phyloP scores from a whole-genome alignment of 2,113 vertebrate genomes.

The Prionailurus bengalensis region DNA sequence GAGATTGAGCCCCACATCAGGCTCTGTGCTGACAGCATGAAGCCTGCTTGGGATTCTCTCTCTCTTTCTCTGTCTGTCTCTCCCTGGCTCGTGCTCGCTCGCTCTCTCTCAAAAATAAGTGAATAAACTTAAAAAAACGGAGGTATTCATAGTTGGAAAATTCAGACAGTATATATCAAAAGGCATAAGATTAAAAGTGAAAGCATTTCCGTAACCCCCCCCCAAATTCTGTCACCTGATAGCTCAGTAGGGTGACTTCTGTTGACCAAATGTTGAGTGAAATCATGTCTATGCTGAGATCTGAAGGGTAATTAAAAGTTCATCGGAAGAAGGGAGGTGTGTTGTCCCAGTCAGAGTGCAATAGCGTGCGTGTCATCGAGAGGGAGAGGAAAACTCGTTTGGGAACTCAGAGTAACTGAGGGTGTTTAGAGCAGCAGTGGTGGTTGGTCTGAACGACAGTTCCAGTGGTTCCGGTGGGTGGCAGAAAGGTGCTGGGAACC shows the following conservation, averaged over 20 bases:
- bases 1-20: too few relatives aligned
- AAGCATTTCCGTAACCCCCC: neutral
- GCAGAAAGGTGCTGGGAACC: too few relatives aligned
- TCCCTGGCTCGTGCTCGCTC: too few relatives aligned
- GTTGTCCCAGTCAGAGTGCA: neutral
- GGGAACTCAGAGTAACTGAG: neutral
- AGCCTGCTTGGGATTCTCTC: too few relatives aligned
- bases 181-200: neutral
- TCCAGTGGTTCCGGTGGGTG: neutral
- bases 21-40: too few relatives aligned
- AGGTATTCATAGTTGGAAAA: neutral
- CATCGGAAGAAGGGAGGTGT: neutral
- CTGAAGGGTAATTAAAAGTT: constrained; percentile 63
- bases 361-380: neutral
- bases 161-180: neutral
- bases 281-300: constrained; percentile 26
- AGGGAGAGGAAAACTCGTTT: neutral
- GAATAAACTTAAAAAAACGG: neutral
- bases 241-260: neutral
- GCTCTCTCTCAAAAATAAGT: too few relatives aligned
- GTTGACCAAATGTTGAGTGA: neutral
- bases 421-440: neutral
- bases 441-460: neutral
- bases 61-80: too few relatives aligned
- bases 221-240: neutral